phyloP scores from a whole-genome alignment of 2,888 invertebrate species.

The Cyaniris semiargus region DNA sequence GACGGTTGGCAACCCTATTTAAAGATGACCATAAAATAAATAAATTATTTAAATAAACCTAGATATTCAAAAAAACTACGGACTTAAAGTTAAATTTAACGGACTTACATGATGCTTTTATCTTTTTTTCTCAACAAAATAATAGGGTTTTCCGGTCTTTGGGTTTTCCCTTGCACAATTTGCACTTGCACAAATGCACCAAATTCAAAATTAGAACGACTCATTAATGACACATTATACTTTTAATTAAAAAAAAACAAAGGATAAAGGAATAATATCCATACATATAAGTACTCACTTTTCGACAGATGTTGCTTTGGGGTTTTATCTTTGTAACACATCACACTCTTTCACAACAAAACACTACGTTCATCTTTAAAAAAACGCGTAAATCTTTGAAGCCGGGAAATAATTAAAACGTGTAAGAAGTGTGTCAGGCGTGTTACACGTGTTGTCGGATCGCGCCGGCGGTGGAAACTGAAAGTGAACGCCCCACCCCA shows the following conservation, averaged over 20 bases:
- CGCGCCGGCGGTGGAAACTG: constrained; percentile 67
- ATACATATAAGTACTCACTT: constrained; percentile 57
- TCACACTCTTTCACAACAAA: constrained; percentile 55
- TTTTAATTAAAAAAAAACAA: not conserved
- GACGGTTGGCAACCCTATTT: too few species aligned
- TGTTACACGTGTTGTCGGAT: constrained; percentile 57
- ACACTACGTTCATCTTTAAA: constrained; percentile 57
- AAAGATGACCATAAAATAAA: too few species aligned
- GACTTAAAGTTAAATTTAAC: too few species aligned
- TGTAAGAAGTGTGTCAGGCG: constrained; percentile 65
- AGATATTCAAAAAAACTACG: too few species aligned
- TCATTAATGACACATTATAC: not conserved
- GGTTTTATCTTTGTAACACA: constrained; percentile 64
- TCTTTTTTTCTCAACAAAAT: too few species aligned
- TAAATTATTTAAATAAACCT: too few species aligned
- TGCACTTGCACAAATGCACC: not conserved
- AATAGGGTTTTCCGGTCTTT: too few species aligned
- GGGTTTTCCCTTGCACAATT: too few species aligned
- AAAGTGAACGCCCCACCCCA: constrained; percentile 64
- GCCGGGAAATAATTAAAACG: constrained; percentile 38
- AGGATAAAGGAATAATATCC: not conserved
- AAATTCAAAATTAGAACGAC: constrained; percentile 3
- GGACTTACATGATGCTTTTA: too few species aligned
- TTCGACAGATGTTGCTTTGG: constrained; percentile 76
- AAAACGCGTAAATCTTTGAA: constrained; percentile 42